These are phyloP conservation scores for Rhadina sibilatrix DNA, from an alignment of 2,113 vertebrate genomes.

Conservation along the genomic window DNA sequence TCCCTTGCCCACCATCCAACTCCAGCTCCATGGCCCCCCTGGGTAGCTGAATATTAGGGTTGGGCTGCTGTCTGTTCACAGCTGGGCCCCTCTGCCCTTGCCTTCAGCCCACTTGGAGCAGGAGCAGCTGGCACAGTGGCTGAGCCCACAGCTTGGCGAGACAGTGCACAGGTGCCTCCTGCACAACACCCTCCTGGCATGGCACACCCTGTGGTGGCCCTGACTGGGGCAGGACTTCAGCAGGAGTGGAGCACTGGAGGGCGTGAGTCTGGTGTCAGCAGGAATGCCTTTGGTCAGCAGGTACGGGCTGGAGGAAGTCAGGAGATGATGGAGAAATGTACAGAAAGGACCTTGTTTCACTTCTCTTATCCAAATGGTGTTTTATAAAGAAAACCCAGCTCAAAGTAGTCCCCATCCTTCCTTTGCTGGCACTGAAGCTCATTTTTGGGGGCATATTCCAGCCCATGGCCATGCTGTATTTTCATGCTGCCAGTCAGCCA, in stretches of 20 bases:
- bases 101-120: neutral
- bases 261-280: neutral
- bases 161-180: too few species aligned
- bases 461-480: neutral
- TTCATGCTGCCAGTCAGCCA: neutral
- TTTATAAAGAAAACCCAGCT: neutral
- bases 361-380: neutral
- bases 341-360: neutral
- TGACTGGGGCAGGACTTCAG: neutral
- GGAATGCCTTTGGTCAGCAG: neutral
- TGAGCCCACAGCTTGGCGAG: accelerated
- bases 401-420: neutral
- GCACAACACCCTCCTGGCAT: neutral
- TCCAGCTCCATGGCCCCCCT: neutral
- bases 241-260: neutral
- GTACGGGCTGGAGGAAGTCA: neutral
- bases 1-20: neutral
- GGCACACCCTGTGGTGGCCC: neutral
- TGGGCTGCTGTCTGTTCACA: neutral
- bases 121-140: neutral
- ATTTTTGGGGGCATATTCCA: accelerated
- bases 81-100: neutral
- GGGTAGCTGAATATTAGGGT: neutral
- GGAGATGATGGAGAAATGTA: neutral
- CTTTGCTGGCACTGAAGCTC: neutral